Base-by-base conservation (phyloP, 2,113 vertebrate genomes). In the Scophthalmus maximus region DNA sequence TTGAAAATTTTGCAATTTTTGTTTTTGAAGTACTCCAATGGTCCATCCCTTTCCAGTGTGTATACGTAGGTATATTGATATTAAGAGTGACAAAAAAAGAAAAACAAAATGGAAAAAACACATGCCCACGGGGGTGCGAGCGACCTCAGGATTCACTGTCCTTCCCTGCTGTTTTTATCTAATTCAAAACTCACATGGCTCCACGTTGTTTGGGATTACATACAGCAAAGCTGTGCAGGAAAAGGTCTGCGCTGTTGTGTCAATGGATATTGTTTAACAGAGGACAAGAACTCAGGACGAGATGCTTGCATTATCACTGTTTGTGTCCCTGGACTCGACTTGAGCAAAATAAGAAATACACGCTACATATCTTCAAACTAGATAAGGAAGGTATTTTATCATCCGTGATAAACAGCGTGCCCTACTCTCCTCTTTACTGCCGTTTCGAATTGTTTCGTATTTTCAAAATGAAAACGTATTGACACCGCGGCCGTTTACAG, bases 401-500 rank as follows among this genome's bases (percentile, higher is more conserved):
- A 23, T 22, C 12, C 2, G 25, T 47, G 27, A 36, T 51, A 73
- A 30, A 18, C 49, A 25, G 25, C 57, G 3, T 14, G 6, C 3
- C 5, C 5, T 17, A 1, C 11, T 32, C 14, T 58, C 10, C 22
- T n/a, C 8, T 49, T 34, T 10, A 11, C 36, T 38, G 42, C 60
- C 1, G 11, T 68, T 42, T 36, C 10, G 22, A 44, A 55, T 56
- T 57, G 22, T 57, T 68, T 66, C 22, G 22, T 11, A 22, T 26
- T 66, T 49, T 65, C 34, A 23, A 52, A 73, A 76, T 60, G 46
- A 78, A 68, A 73, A 69, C 12, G 8, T 58, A 73, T 46, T 29
- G 66, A 64, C 70, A 59, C 49, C 14, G 14, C 52, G 44, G 46
- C 68, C 29, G 81, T 77, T 78, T 78, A 38, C 66, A 66, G 58